Conservation (phyloP, 2,797 vertebrate genomes). For the Hoplostethus atlanticus region DNA sequence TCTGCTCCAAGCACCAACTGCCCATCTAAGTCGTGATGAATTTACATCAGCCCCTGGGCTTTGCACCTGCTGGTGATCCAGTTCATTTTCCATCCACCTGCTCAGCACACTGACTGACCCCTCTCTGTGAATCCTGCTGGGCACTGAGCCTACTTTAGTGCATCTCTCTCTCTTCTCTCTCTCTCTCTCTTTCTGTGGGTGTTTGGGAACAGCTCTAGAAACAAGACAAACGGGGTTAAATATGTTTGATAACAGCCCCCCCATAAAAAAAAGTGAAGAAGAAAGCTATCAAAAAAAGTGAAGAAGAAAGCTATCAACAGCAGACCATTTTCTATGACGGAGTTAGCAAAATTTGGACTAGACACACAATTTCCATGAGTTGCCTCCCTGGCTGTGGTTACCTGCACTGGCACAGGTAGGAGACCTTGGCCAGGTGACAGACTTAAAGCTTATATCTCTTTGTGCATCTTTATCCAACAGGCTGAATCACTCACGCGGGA, state of each 20-base stretch:
- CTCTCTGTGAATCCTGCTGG: slow-evolving; percentile 61
- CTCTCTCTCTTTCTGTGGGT: background rate
- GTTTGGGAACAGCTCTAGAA: slow-evolving; percentile 24
- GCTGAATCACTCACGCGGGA: slow-evolving; percentile 48
- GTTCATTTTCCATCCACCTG: slow-evolving; percentile 81
- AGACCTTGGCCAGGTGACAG: slow-evolving; percentile 61
- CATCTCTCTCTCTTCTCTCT: slow-evolving; percentile 39
- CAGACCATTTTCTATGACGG: background rate
- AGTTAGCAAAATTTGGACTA: slow-evolving; percentile 2
- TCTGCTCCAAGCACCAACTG: slow-evolving; percentile 76
- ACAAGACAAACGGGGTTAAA: slow-evolving; percentile 38
- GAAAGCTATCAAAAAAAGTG: background rate
- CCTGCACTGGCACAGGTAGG: slow-evolving; percentile 29
- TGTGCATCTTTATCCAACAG: slow-evolving; percentile 38
- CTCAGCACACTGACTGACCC: slow-evolving; percentile 72
- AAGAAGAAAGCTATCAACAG: background rate
- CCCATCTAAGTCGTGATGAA: slow-evolving; percentile 80
- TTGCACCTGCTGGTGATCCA: slow-evolving; percentile 83
- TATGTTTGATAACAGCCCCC: slow-evolving; percentile 9
- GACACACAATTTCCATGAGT: slow-evolving; percentile 5
- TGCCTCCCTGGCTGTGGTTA: slow-evolving; percentile 31
- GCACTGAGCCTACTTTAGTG: slow-evolving; percentile 53
- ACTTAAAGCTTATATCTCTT: slow-evolving; percentile 26
- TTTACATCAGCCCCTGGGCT: slow-evolving; percentile 80
- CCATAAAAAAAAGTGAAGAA: background rate